Base-by-base conservation (phyloP, 2,888 invertebrate genomes). In the Drosophila setosimentum region DNA sequence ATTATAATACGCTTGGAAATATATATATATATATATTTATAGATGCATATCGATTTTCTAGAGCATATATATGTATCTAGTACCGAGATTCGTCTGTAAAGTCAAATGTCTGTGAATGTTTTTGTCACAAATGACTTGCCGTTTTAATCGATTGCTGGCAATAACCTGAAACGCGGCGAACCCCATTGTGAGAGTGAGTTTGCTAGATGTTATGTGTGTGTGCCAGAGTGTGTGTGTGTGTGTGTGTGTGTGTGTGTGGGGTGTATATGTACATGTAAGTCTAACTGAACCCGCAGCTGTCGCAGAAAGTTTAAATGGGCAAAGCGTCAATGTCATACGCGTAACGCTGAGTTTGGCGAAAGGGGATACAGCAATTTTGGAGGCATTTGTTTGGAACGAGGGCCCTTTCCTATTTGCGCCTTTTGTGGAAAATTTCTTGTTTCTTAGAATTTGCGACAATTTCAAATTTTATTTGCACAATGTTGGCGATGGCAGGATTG, bases 51-150 rank as follows among this genome's bases (percentile, higher is more conserved):
- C 67, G 67, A 67, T 67, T 67, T 67, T 67, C 37, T 37, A 27
- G 8, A 29, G 42, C 24, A 40, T 42, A 54, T 45, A 49, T 60
- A 30, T 33, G 18, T 27, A 24, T n/a, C 2, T 49, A 29, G n/a
- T 51, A 10, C 24, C n/a, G 29, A 62, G 30, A 27, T 59, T n/a
- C 48, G 55, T 58, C 29, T 16, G 58, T 63, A 74, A 87, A 85
- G 88, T 88, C 80, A 88, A 89, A 85, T 88, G 88, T 85, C 86
- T 88, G 90, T 66, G 86, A 85, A 88, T 85, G 90, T 80, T 86
- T 86, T 90, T 86, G 90, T 86, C 90, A 90, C 90, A 86, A 86
- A 86, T 86, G 90, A 86, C 89, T 86, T 90, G 86, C 83, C 83
- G 86, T 86, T 86, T 86, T 86, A 86, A 86, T 86, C 90, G 85